phyloP scores from a whole-genome alignment of 2,797 vertebrate genomes.

The Sitta carolinensis region DNA sequence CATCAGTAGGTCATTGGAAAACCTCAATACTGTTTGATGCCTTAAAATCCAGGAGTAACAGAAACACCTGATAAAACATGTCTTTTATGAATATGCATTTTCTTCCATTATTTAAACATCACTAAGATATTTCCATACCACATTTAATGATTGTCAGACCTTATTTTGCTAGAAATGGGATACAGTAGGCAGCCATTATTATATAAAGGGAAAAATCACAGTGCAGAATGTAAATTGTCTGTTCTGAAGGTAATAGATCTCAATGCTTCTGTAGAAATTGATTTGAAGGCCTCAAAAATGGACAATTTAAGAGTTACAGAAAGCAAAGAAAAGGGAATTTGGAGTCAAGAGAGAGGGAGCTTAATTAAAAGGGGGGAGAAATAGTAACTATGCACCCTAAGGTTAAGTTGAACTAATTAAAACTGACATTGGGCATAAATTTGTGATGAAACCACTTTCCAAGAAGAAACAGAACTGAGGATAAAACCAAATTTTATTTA shows the following conservation, averaged over 20 bases:
- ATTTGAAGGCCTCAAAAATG: neutral
- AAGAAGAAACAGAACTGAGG: neutral
- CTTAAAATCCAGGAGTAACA: neutral
- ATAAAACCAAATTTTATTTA: neutral
- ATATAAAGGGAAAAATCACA: neutral
- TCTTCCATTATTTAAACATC: neutral
- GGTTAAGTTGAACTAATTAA: neutral
- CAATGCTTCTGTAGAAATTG: neutral
- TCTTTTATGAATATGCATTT: neutral
- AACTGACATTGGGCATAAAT: neutral
- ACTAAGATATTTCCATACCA: neutral
- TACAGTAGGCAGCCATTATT: neutral
- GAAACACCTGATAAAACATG: neutral
- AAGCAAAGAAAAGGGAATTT: neutral
- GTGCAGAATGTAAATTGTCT: neutral
- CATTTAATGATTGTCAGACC: neutral
- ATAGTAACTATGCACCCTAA: neutral
- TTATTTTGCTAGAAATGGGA: neutral
- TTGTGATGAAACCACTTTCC: neutral
- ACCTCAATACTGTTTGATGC: neutral
- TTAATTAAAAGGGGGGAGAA: neutral
- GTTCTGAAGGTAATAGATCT: neutral
- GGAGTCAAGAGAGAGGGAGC: neutral
- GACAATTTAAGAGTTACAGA: neutral
- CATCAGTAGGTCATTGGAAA: neutral